These are phyloP conservation scores for Peromyscus californicus DNA, from an alignment of 2,113 vertebrate species.

Conservation along the genomic window DNA sequence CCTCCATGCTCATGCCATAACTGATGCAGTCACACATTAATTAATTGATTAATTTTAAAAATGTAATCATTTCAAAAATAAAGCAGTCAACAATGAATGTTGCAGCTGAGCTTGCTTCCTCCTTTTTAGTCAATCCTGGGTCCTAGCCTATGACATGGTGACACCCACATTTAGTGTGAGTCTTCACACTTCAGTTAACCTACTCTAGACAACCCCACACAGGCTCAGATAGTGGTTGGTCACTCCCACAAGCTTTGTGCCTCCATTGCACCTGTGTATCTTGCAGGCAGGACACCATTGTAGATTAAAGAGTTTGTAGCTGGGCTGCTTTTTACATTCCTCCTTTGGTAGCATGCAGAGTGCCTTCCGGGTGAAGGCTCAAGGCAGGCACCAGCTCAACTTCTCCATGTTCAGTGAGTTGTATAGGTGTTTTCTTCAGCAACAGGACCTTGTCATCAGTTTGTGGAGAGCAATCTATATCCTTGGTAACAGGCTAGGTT, in stretches of 20 bases:
- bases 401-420: background rate
- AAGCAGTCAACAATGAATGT: background rate
- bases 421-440: background rate
- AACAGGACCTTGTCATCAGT: background rate
- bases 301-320: background rate
- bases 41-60: background rate
- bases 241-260: background rate
- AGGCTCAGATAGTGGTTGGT: background rate
- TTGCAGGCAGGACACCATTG: background rate
- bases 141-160: background rate
- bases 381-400: background rate
- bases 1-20: background rate
- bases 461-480: background rate
- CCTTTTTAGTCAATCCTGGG: background rate
- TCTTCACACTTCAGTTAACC: no score
- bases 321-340: background rate
- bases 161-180: background rate
- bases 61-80: background rate
- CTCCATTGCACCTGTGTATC: background rate
- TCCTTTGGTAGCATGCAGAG: background rate
- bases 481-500: background rate
- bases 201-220: background rate
- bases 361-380: background rate
- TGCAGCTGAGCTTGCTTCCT: background rate
- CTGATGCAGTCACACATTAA: background rate